phyloP scores from a whole-genome alignment of 2,888 invertebrate species.

The Spialia ferax region DNA sequence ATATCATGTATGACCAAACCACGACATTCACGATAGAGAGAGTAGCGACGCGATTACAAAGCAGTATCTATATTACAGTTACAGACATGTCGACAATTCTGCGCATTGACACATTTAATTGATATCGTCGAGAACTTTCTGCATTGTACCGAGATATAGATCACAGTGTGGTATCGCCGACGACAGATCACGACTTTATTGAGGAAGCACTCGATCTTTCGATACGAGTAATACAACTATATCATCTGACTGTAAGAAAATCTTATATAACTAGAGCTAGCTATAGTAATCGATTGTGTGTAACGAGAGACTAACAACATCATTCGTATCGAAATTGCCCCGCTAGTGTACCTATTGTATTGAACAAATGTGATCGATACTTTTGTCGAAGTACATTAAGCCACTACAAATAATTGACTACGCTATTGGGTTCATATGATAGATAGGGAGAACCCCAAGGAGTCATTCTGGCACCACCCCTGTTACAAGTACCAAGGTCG shows the following conservation, averaged over 20 bases:
- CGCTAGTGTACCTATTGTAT: background rate
- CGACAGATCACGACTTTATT: conserved; percentile 37
- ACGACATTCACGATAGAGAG: background rate
- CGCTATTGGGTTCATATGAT: too few relatives aligned
- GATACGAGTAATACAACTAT: conserved; percentile 33
- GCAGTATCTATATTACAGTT: conserved; percentile 17
- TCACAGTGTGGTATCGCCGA: conserved; percentile 30
- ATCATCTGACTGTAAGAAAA: conserved; percentile 25
- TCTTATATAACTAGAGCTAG: conserved; percentile 25
- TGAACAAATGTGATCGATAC: too few relatives aligned
- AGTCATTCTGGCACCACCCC: conserved; percentile 23
- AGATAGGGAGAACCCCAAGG: conserved; percentile 10
- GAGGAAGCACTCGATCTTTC: conserved; percentile 38
- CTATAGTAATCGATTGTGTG: conserved; percentile 24
- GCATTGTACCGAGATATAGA: conserved; percentile 36
- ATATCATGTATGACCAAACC: conserved; percentile 1
- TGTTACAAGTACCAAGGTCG: conserved; percentile 28
- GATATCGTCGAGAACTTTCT: conserved; percentile 37
- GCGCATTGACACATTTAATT: conserved; percentile 38
- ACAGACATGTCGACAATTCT: conserved; percentile 31
- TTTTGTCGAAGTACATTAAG: too few relatives aligned
- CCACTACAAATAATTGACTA: background rate
- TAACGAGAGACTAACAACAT: conserved; percentile 23
- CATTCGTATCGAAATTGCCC: conserved; percentile 6
- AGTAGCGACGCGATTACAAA: conserved; percentile 23